These are phyloP conservation scores for Limnephilus lunatus DNA, from an alignment of 2,888 invertebrate genomes.

Conservation along the genomic window DNA sequence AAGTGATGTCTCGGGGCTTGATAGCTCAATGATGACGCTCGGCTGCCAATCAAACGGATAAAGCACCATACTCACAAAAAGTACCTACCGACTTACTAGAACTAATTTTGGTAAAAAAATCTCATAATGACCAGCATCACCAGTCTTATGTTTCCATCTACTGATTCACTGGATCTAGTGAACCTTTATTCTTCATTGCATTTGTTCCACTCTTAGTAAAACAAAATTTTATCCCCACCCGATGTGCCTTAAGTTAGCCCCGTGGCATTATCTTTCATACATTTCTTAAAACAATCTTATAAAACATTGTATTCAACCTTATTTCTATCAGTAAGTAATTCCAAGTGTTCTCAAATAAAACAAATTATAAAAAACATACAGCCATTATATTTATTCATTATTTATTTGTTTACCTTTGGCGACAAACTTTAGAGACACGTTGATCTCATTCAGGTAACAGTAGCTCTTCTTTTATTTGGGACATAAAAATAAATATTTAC, in stretches of 20 bases:
- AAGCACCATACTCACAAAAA: not conserved
- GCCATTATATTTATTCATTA: not conserved
- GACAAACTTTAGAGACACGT: not conserved
- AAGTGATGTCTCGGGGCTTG: too few relatives aligned
- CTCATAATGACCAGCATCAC: not conserved
- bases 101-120: not conserved
- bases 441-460: constrained; percentile 39
- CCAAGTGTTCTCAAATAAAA: not conserved
- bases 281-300: not conserved
- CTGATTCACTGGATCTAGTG: not conserved
- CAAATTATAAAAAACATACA: not conserved
- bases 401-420: constrained; percentile 6
- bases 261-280: not conserved
- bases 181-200: not conserved
- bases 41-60: not conserved
- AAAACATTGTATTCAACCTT: not conserved
- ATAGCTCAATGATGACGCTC: not conserved
- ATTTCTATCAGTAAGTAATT: not conserved
- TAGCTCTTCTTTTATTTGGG: constrained; percentile 58
- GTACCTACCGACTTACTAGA: not conserved
- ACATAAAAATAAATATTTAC: constrained; percentile 60
- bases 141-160: not conserved
- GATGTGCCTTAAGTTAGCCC: not conserved
- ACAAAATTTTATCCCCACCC: too few relatives aligned
- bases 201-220: too few relatives aligned